A percentile compares a stretch with the other conserved stretches of the same genome.
Evolutionary conservation across 2,113 vertebrate genomes (phyloP).

Genomic region (Orycteropus afer): DNA sequence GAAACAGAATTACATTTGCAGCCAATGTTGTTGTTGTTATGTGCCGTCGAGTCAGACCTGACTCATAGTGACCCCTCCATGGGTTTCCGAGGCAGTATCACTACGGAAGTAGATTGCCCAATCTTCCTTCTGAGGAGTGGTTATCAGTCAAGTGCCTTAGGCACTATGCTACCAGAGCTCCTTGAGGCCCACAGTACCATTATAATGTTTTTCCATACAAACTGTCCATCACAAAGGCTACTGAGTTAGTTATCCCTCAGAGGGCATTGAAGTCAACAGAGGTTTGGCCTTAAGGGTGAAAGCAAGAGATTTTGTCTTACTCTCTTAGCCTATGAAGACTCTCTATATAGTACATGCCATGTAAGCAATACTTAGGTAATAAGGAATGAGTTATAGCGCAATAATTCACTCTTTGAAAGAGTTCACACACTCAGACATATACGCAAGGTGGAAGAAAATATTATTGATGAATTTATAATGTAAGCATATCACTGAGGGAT

Average conservation of each 20-base stretch:
- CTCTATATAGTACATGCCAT: fast-evolving
- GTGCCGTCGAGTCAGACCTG: no score
- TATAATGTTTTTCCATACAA: fast-evolving
- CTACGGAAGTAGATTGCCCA: no score
- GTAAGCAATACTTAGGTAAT: background rate
- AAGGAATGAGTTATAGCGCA: background rate
- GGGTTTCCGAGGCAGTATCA: no score
- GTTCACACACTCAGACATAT: background rate
- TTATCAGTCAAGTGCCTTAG: no score
- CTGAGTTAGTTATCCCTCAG: no score
- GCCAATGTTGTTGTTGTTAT: no score
- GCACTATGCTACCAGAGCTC: no score
- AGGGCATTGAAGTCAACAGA: fast-evolving
- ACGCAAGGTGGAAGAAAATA: background rate
- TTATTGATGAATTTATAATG: background rate
- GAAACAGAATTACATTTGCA: background rate
- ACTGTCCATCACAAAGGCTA: background rate
- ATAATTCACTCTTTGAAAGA: background rate
- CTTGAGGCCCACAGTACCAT: fast-evolving
- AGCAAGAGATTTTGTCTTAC: background rate
- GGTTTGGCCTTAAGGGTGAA: background rate
- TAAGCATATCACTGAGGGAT: background rate
- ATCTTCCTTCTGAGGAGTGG: no score
- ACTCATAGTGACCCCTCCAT: no score
- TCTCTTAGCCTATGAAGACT: background rate